Evolutionary conservation across 2,888 invertebrate species (phyloP), one percentile per base, ranked within the genome.

Genomic region (Drosophila lutescens): DNA sequence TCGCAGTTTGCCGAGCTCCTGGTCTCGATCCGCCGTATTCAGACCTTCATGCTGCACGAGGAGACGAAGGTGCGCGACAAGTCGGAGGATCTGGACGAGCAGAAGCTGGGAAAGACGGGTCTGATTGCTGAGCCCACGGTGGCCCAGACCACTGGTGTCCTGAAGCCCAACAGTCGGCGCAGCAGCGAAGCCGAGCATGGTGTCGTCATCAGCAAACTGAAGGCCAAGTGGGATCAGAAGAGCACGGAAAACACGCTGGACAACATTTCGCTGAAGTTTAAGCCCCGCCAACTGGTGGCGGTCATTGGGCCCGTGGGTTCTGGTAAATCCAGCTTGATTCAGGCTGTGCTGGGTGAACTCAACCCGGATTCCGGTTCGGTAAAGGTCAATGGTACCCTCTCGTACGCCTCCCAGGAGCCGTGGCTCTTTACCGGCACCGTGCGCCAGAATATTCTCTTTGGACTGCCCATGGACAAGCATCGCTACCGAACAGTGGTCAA

Each of bases 401-500:
- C 95, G 0, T 98, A 97, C 89, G 95, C 96, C 1, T 94, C 96
- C 41, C 97, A 97, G 87, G 96, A 97, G 79, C 95, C 98, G 0
- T 98, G 98, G 97, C 93, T 96, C n/a, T 96, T 96, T 81, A 94
- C 95, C 0, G 95, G 95, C 38, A 94, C 94, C 2, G 94, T 94
- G 7, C 93, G 94, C 32, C 94, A 94, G 83, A 94, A 94, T 66
- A 94, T 94, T 74, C 91, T 94, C 15, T 94, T 94, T 66, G 94
- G 94, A 2, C 89, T 94, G 47, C 93, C 94, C 5, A 94, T 94
- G 90, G 93, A 94, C 78, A 92, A 93, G 53, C 93, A 93, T 69
- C 94, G 94, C 74, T 94, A 94, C 85, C 94, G 94, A 91, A 93
- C 78, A 91, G 94, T 94, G 53, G 84, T 91, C 12, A 91, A 89